Evolutionary conservation across 2,113 vertebrate genomes (phyloP).

Genomic region (Halichoerus grypus): DNA sequence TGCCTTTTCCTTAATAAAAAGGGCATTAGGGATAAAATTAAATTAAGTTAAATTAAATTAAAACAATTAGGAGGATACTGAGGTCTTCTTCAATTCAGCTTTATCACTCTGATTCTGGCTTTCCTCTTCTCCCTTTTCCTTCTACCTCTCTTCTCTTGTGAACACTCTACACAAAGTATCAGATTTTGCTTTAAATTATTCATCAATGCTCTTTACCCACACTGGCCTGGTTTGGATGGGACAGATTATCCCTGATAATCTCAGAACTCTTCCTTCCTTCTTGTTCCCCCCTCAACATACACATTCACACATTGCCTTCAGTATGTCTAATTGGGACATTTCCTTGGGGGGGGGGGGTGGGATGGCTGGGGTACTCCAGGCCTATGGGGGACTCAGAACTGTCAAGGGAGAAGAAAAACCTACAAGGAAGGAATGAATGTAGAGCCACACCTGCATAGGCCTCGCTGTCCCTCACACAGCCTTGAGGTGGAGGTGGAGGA

Average conservation of each 20-base stretch:
- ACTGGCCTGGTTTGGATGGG: not conserved
- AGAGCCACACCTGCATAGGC: not conserved
- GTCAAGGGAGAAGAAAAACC: not conserved
- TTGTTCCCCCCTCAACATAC: not conserved
- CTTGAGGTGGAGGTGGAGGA: not conserved
- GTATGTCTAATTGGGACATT: not conserved
- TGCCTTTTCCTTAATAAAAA: not conserved
- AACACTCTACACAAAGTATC: not conserved
- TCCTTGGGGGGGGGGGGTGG: not conserved
- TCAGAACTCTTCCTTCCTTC: not conserved
- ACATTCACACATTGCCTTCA: not conserved
- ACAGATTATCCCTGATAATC: not conserved
- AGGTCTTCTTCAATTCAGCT: not conserved
- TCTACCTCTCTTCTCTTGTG: not conserved
- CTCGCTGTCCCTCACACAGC: not conserved
- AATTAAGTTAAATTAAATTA: conserved; percentile 13
- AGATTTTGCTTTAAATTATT: conserved; percentile 26
- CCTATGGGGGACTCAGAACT: not conserved
- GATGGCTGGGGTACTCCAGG: not conserved
- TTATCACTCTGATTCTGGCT: not conserved
- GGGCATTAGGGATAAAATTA: not conserved
- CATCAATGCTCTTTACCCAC: not conserved
- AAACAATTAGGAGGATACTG: not conserved
- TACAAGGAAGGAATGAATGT: not conserved
- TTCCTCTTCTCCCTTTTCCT: not conserved